Conservation (phyloP, 1,140 invertebrate genomes). For the Ruditapes philippinarum region DNA sequence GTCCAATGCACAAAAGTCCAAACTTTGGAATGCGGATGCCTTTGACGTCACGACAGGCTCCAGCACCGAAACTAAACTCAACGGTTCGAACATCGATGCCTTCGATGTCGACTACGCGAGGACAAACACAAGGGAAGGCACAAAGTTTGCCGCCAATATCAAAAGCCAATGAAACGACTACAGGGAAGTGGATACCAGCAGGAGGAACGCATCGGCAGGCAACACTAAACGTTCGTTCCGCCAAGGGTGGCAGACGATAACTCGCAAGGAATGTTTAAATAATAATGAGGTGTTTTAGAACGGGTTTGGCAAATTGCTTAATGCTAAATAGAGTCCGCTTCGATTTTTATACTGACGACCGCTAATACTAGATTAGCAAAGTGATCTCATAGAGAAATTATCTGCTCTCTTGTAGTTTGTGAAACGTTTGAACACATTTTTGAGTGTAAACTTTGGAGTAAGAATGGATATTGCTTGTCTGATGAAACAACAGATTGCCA, state of each 20-base stretch:
- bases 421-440: too few relatives aligned
- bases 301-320: too few relatives aligned
- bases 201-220: background rate
- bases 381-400: too few relatives aligned
- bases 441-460: too few relatives aligned
- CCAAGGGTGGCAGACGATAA: conserved; percentile 6
- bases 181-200: conserved; percentile 46
- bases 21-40: conserved; percentile 50
- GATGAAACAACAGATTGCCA: too few relatives aligned
- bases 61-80: conserved; percentile 23
- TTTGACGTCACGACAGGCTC: conserved; percentile 18
- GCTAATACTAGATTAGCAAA: too few relatives aligned
- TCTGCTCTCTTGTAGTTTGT: too few relatives aligned
- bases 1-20: conserved; percentile 45
- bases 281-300: too few relatives aligned
- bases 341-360: background rate
- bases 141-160: conserved; percentile 44
- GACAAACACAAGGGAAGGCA: background rate
- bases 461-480: too few relatives aligned
- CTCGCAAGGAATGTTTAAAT: too few relatives aligned
- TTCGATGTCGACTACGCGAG: background rate
- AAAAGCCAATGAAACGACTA: conserved; percentile 15
- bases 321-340: too few relatives aligned
- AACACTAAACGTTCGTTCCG: background rate
- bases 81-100: conserved; percentile 48